Percentiles rank a stretch among this genome's conserved stretches.
Evolutionary conservation across 2,888 invertebrate genomes (phyloP).

Genomic region (Serripes groenlandicus): DNA sequence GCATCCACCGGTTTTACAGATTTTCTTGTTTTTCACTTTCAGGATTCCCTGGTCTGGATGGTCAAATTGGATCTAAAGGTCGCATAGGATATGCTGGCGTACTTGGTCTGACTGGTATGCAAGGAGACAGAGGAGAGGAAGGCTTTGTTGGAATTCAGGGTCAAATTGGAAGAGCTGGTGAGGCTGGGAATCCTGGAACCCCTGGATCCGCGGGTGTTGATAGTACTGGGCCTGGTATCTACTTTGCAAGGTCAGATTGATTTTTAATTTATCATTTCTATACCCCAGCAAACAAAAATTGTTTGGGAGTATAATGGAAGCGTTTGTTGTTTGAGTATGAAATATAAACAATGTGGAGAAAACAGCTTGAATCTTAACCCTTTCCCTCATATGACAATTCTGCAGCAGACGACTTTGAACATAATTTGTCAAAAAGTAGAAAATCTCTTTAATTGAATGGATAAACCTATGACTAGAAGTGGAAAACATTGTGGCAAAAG

Average conservation of each 20-base stretch:
- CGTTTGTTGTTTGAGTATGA: too few species aligned
- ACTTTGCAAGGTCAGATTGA: slow-evolving; percentile 81
- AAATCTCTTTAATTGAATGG: too few species aligned
- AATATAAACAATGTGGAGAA: too few species aligned
- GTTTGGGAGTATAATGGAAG: not conserved
- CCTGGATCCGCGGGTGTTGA: slow-evolving; percentile 88
- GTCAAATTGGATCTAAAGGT: slow-evolving; percentile 24
- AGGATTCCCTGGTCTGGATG: slow-evolving; percentile 22
- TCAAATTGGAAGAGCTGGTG: slow-evolving; percentile 70
- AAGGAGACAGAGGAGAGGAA: slow-evolving; percentile 43
- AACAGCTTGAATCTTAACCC: too few species aligned
- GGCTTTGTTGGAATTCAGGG: slow-evolving; percentile 76
- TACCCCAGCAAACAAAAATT: not conserved
- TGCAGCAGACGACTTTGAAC: not conserved
- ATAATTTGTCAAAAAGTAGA: too few species aligned
- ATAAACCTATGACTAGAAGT: too few species aligned
- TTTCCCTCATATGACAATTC: not conserved
- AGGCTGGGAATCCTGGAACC: slow-evolving; percentile 87
- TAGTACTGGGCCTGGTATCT: slow-evolving; percentile 81
- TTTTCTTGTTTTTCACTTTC: not conserved
- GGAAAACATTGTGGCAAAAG: not conserved
- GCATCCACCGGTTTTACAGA: too few species aligned
- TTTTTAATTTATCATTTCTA: too few species aligned
- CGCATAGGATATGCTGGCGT: slow-evolving; percentile 63
- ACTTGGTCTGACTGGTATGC: slow-evolving; percentile 39